Evolutionary conservation across 2,113 vertebrate species (phyloP), one percentile per base, ranked within the genome.

Genomic region (Nothocercus nigrocapillus): DNA sequence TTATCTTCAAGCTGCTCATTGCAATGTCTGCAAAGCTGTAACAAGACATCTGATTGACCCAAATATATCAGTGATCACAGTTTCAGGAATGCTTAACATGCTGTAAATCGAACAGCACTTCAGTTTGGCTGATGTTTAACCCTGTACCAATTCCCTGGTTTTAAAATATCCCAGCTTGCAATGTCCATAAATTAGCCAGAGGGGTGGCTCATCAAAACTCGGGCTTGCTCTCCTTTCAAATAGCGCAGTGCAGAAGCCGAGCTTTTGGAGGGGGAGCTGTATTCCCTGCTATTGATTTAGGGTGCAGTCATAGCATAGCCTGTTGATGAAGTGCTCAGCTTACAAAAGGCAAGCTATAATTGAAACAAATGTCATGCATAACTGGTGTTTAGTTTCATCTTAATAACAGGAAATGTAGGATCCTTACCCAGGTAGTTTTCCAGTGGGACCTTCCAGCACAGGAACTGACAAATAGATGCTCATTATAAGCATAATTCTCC

Each of bases 31-130:
- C 49, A 76, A 63, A 94, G 75, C 67, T 73, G 45, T 69, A 93
- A 93, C 72, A 80, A 82, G 89, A 85, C 72, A 81, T 77, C 59
- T 67, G 96, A 92, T 86, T 91, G 81, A 90, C 88, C 92, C 85
- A 90, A 85, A 94, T 88, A 63, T 83, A 93, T 90, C 90, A 54
- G 40, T 59, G 72, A 95, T 90, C 92, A 70, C 59, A 62, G 64
- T 69, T 93, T 69, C 88, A 94, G 85, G 80, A 94, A 90, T 74
- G 82, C 73, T 77, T 54, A 85, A 88, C 79, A 70, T 45, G 59
- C 68, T 83, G 90, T 83, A 93, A 86, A 88, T 58, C 68, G 75
- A 91, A 61, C 54, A 77, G 70, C 34, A 51, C 1, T 0, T 74
- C 64, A 73, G 59, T 61, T 61, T 58, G 82, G 67, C 64, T 96